Evolutionary conservation across 1,140 invertebrate genomes (phyloP).

Genomic region (Heliothis virescens): DNA sequence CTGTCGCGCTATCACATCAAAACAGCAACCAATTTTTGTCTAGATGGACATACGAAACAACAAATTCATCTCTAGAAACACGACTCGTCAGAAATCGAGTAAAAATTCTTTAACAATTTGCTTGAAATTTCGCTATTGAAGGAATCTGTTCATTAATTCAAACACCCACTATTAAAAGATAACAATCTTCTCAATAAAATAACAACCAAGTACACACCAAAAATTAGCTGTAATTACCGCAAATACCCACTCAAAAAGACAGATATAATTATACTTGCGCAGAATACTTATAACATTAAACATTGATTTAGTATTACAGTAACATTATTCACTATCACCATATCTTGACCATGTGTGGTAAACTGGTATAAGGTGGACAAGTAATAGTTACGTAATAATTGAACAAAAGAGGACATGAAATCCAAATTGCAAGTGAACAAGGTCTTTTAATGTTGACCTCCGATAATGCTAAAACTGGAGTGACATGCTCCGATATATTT

Average conservation of each 20-base stretch:
- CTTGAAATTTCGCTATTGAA: too few species aligned
- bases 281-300: background rate
- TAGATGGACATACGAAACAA: too few species aligned
- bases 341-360: constrained; percentile 49
- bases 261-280: background rate
- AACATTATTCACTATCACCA: constrained; percentile 29
- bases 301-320: constrained; percentile 33
- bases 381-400: constrained; percentile 54
- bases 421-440: constrained; percentile 54
- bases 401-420: constrained; percentile 57
- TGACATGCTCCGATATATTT: constrained; percentile 54
- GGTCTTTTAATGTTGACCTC: constrained; percentile 48
- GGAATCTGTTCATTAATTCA: too few species aligned
- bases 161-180: too few species aligned
- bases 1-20: too few species aligned
- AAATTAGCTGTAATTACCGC: background rate
- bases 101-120: too few species aligned
- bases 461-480: constrained; percentile 49
- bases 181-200: too few species aligned
- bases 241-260: background rate
- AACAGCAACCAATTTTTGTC: too few species aligned
- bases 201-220: too few species aligned
- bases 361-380: constrained; percentile 54
- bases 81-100: too few species aligned
- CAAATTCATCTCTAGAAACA: too few species aligned